Percentiles rank a stretch among this genome's conserved stretches.
phyloP scores from a whole-genome alignment of 2,888 invertebrate genomes.

The Eilema depressum region DNA sequence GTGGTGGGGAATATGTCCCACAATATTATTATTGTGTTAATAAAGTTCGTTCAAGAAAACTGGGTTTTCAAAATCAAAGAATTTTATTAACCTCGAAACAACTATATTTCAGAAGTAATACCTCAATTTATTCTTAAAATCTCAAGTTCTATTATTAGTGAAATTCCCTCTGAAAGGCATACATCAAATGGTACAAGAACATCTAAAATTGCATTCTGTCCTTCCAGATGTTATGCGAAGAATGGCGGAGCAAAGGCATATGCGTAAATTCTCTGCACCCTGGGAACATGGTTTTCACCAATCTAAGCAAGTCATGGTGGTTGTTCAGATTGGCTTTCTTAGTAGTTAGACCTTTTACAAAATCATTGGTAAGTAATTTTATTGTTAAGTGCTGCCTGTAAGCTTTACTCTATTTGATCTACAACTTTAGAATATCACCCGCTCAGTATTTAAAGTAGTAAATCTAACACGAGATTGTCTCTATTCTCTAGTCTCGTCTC shows the following conservation, averaged over 20 bases:
- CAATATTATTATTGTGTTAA: background rate
- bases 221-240: constrained; percentile 75
- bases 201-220: constrained; percentile 41
- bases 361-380: constrained; percentile 91
- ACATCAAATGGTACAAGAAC: background rate
- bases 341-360: constrained; percentile 97
- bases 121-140: too few relatives aligned
- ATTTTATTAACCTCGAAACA: too few relatives aligned
- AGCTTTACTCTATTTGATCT: background rate
- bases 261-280: constrained; percentile 94
- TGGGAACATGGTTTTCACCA: constrained; percentile 95
- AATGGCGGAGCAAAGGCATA: constrained; percentile 90
- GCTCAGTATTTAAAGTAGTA: background rate
- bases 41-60: background rate
- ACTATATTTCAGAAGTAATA: too few relatives aligned
- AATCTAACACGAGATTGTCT: too few relatives aligned
- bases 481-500: too few relatives aligned
- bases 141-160: too few relatives aligned
- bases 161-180: background rate
- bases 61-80: too few relatives aligned
- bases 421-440: too few relatives aligned
- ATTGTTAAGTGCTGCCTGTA: background rate
- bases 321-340: constrained; percentile 91
- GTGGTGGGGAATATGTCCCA: background rate
- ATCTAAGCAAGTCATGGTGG: constrained; percentile 94